Evolutionary conservation across 1,140 invertebrate genomes (phyloP).

Genomic region (Pachyrhynchus sulphureomaculatus): DNA sequence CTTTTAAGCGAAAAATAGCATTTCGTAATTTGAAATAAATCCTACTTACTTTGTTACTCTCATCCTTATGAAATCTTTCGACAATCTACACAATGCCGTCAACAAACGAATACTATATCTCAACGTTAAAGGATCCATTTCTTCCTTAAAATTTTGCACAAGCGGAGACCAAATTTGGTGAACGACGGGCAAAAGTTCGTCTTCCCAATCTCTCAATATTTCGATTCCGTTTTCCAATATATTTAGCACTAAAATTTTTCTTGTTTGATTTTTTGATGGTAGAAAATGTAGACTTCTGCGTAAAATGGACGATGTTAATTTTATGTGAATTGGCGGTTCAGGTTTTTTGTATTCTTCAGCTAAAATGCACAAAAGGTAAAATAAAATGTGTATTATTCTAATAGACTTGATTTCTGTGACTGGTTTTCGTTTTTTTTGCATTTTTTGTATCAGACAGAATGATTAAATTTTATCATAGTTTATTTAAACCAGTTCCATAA

Average conservation of each 20-base stretch:
- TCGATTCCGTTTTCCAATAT: conserved; percentile 61
- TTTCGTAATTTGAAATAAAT: too few species aligned
- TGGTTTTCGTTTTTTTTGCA: too few species aligned
- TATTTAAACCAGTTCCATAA: too few species aligned
- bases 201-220: conserved; percentile 58
- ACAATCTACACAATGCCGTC: conserved; percentile 56
- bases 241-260: conserved; percentile 59
- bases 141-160: conserved; percentile 57
- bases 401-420: too few species aligned
- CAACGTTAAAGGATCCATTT: conserved; percentile 57
- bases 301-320: conserved; percentile 59
- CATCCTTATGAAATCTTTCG: conserved; percentile 66
- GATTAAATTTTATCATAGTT: too few species aligned
- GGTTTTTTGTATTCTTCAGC: conserved; percentile 53
- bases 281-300: conserved; percentile 64
- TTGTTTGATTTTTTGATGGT: conserved; percentile 56
- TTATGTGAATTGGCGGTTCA: conserved; percentile 58
- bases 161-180: conserved; percentile 68
- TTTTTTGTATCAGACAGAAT: too few species aligned
- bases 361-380: too few species aligned
- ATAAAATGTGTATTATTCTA: too few species aligned
- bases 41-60: conserved; percentile 61
- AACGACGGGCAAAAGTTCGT: conserved; percentile 67
- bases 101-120: conserved; percentile 62
- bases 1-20: too few species aligned